Evolutionary conservation across 2,113 vertebrate genomes (phyloP), one percentile per base, ranked within the genome.

Genomic region (Cnemophilus loriae): DNA sequence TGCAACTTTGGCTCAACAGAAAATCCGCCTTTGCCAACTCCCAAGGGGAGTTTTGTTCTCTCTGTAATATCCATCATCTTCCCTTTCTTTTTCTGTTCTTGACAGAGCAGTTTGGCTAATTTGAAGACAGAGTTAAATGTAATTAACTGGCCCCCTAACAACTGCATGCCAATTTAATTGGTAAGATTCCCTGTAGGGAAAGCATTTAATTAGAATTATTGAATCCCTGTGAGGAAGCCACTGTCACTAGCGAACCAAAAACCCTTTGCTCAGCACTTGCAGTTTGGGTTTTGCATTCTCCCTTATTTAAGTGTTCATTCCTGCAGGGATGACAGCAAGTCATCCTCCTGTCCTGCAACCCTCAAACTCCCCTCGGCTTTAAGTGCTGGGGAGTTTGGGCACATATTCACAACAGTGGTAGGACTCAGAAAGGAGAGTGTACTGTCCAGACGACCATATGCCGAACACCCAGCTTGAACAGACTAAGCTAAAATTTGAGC

Each of bases 61-160:
- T 41, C 56, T 83, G 12, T 47, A 96, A 95, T 93, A 95, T 78
- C 88, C 57, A 85, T 92, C 84, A 88, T 78, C 69, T 94, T 55
- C 22, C 35, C 74, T 88, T 80, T 74, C 67, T 93, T 81, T 35
- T 91, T 80, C 92, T 84, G 89, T 75, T 82, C 85, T 90, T 90
- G 86, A 96, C 86, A 94, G 76, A 92, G 47, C 77, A 90, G 86
- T 95, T 96, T 92, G 88, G 88, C 83, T 95, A 97, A 96, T 95
- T 91, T 94, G 89, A 96, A 96, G 81, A 97, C 42, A 91, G 81
- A 96, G 92, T 95, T 96, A 96, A 96, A 97, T 96, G 96, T 97
- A 96, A 97, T 97, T 97, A 97, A 97, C 65, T 94, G 87, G 16
- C 78, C 86, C 92, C 69, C 84, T 96, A 96, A 96, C 89, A 95